Conservation (phyloP, 2,797 vertebrate genomes). For the Rhinella marina region DNA sequence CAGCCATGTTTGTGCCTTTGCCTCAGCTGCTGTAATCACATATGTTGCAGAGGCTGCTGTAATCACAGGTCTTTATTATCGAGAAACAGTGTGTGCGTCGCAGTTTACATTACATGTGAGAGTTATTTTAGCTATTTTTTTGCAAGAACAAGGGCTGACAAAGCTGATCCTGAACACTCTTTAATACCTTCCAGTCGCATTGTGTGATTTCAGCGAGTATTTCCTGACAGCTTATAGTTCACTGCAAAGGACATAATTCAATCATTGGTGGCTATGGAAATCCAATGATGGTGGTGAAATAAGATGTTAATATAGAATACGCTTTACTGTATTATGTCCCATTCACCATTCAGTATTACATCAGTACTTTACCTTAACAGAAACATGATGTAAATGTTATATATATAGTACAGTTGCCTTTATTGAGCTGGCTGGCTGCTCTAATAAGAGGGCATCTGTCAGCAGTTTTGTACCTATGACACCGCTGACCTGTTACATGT, state of each 20-base stretch:
- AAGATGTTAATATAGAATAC: no score
- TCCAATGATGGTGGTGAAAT: no score
- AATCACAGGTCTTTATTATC: background rate
- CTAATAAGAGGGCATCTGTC: background rate
- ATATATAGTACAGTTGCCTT: background rate
- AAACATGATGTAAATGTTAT: background rate
- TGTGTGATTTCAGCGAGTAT: no score
- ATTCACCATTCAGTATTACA: background rate
- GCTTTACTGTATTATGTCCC: no score
- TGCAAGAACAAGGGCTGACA: background rate
- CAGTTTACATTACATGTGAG: background rate
- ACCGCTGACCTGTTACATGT: no score
- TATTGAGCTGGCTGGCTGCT: background rate
- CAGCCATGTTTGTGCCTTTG: no score
- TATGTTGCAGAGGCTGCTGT: background rate
- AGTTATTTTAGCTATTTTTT: background rate
- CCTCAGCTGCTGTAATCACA: no score
- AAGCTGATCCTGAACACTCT: background rate
- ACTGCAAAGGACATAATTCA: no score
- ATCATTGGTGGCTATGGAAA: no score
- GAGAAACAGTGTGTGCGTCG: no score
- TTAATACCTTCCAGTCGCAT: no score
- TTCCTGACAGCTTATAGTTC: no score
- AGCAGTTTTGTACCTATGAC: background rate
- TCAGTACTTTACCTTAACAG: background rate